Evolutionary conservation across 92 coral and sea anemone genomes (phyloP).

Genomic region (Pocillopora meandrina): DNA sequence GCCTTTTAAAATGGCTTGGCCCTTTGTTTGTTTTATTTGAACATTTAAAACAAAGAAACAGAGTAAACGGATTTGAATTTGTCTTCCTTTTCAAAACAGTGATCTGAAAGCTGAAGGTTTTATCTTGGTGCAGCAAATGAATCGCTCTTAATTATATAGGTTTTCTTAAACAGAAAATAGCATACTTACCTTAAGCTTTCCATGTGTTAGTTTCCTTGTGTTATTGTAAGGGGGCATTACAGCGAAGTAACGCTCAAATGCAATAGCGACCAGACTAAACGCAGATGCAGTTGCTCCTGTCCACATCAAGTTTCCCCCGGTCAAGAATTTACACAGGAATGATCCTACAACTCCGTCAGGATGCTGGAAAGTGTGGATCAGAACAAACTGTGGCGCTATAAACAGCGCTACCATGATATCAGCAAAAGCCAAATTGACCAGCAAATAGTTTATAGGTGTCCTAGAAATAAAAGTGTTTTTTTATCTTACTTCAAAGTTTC

Average conservation of each 20-base stretch:
- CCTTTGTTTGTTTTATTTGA: no score
- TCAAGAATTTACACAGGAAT: conserved; percentile 35
- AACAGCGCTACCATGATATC: conserved; percentile 53
- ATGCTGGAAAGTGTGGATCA: conserved; percentile 31
- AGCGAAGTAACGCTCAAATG: conserved; percentile 53
- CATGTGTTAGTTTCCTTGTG: conserved; percentile 16
- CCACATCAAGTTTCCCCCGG: conserved; percentile 48
- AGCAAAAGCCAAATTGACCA: conserved; percentile 54
- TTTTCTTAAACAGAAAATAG: no score
- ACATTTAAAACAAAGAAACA: no score
- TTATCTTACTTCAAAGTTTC: no score
- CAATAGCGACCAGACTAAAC: conserved; percentile 36
- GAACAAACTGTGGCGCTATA: conserved; percentile 26
- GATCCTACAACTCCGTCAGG: conserved; percentile 45
- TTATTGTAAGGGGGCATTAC: conserved; percentile 33
- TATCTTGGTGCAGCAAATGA: no score
- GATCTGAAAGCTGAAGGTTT: no score
- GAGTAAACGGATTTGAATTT: no score
- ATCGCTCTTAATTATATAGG: no score
- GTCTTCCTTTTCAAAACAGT: no score
- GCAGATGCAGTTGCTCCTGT: conserved; percentile 51
- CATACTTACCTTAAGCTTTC: conserved; percentile 19
- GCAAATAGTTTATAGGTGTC: conserved; percentile 56
- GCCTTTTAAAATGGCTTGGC: no score
- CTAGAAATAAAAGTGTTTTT: neutral